These are phyloP conservation scores for Philereme vetulata DNA, from an alignment of 2,888 invertebrate species.

Conservation along the genomic window DNA sequence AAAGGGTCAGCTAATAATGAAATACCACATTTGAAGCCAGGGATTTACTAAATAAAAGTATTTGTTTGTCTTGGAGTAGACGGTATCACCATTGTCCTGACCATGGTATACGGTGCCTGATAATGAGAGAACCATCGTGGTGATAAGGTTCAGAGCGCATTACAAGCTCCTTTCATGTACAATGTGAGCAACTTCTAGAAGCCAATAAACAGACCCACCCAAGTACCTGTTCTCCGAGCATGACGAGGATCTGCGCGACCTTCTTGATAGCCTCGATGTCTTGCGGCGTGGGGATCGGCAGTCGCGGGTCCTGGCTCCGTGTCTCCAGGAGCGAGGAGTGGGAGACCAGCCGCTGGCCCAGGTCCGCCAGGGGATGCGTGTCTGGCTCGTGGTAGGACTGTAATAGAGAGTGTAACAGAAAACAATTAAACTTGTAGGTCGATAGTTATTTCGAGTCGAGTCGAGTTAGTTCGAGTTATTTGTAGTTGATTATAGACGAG, in stretches of 20 bases:
- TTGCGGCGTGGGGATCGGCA: constrained; percentile 58
- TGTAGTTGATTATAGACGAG: no score
- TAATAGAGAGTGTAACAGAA: not conserved
- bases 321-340: constrained; percentile 44
- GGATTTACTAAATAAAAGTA: no score
- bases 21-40: no score
- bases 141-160: no score
- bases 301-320: constrained; percentile 45
- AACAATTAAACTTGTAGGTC: no score
- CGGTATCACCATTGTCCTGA: no score
- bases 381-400: constrained; percentile 38
- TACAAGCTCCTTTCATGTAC: not conserved
- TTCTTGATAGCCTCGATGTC: constrained; percentile 70
- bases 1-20: no score
- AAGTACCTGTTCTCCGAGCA: constrained; percentile 72
- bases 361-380: constrained; percentile 49
- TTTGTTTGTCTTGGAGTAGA: no score
- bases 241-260: constrained; percentile 70
- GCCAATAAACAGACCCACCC: constrained; percentile 14
- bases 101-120: no score
- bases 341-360: constrained; percentile 48
- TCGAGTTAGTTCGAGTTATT: no score
- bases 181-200: not conserved
- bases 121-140: no score
- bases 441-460: no score